These are phyloP conservation scores for Trachymyrmex cornetzi DNA, from an alignment of 1,140 invertebrate genomes.

Conservation along the genomic window DNA sequence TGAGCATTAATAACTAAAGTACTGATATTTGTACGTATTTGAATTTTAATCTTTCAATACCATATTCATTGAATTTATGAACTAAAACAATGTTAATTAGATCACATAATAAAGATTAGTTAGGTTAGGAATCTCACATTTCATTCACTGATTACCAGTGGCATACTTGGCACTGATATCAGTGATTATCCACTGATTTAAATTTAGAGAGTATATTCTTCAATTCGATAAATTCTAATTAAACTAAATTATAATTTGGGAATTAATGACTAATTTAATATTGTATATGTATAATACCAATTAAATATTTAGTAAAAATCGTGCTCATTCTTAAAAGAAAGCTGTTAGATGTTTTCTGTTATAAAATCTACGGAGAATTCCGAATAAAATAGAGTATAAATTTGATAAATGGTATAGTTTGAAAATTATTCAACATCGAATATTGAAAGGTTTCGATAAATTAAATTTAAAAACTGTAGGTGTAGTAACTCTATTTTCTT, in stretches of 20 bases:
- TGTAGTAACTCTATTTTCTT: background rate
- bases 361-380: background rate
- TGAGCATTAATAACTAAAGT: no score
- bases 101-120: no score
- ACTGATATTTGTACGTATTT: no score
- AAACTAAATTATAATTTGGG: background rate
- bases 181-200: no score
- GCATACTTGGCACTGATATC: no score
- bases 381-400: background rate
- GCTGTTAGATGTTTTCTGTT: background rate
- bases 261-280: background rate
- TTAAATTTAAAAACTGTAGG: slow-evolving; percentile 16
- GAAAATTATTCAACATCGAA: slow-evolving; percentile 18
- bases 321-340: background rate
- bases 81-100: no score
- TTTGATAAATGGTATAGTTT: slow-evolving; percentile 25
- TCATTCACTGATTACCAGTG: no score
- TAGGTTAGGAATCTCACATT: no score
- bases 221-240: background rate
- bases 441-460: slow-evolving; percentile 8
- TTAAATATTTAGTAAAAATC: background rate
- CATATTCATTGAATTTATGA: no score
- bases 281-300: background rate
- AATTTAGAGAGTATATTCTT: background rate
- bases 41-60: no score